These are phyloP conservation scores for Tetragnatha versicolor DNA, from an alignment of 1,140 invertebrate species.

Conservation along the genomic window DNA sequence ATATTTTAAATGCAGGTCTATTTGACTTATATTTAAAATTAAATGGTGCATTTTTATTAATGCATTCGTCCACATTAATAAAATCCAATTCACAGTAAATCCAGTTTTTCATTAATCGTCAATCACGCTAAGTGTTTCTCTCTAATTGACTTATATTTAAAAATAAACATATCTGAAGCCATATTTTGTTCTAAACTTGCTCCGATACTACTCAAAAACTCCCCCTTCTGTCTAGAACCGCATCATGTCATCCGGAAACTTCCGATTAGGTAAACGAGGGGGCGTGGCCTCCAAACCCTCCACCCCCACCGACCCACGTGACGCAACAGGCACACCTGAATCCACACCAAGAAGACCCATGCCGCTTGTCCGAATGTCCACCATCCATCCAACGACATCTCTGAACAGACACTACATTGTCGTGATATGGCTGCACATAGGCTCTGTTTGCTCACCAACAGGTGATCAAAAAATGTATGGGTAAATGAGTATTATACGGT, in stretches of 20 bases:
- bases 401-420: neutral
- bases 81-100: too few species aligned
- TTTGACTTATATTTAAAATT: too few species aligned
- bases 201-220: neutral
- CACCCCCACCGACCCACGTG: neutral
- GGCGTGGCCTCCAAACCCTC: neutral
- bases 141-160: neutral
- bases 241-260: neutral
- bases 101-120: too few species aligned
- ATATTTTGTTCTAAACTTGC: too few species aligned
- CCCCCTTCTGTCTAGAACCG: too few species aligned
- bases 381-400: conserved; percentile 14
- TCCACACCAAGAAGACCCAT: neutral
- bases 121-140: too few species aligned
- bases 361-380: conserved; percentile 33
- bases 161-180: neutral
- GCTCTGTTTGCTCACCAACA: conserved; percentile 11
- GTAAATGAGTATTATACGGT: conserved; percentile 2
- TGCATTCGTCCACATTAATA: too few species aligned
- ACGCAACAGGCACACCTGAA: conserved; percentile 38
- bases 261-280: neutral
- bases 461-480: conserved; percentile 28
- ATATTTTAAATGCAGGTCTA: too few species aligned
- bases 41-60: too few species aligned
- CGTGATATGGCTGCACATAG: conserved; percentile 11